Percentiles rank a stretch among this genome's conserved stretches.
phyloP scores from a whole-genome alignment of 2,113 vertebrate genomes.

The Aramus guarauna region DNA sequence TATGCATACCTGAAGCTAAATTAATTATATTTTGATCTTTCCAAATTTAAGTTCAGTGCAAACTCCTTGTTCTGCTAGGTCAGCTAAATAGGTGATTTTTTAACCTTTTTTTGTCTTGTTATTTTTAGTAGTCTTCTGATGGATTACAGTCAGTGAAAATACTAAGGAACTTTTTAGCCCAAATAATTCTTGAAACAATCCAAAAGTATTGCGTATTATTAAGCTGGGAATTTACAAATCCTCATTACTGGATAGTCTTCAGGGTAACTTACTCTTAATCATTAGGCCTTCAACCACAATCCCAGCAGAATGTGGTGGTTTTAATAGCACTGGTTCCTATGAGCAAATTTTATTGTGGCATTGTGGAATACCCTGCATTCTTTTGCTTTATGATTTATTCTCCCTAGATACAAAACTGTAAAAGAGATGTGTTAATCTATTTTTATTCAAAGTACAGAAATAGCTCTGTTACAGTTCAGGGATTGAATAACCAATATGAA shows the following conservation, averaged over 20 bases:
- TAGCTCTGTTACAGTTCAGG: slow-evolving; percentile 53
- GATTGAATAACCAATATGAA: slow-evolving; percentile 51
- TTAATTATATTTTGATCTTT: slow-evolving; percentile 57
- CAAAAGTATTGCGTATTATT: background rate
- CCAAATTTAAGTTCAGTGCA: slow-evolving; percentile 51
- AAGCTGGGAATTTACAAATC: slow-evolving; percentile 41
- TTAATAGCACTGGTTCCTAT: slow-evolving; percentile 44
- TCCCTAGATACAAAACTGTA: slow-evolving; percentile 57
- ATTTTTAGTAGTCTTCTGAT: slow-evolving; percentile 29
- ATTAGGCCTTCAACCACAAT: slow-evolving; percentile 48
- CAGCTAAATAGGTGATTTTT: slow-evolving; percentile 28
- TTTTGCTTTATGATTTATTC: slow-evolving; percentile 64
- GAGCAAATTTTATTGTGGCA: slow-evolving; percentile 50
- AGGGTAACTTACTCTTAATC: slow-evolving; percentile 39
- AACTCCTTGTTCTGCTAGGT: slow-evolving; percentile 13
- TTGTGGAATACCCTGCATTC: slow-evolving; percentile 56
- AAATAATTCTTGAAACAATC: background rate
- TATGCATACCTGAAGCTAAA: slow-evolving; percentile 27
- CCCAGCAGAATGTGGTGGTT: slow-evolving; percentile 42
- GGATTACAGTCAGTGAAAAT: background rate
- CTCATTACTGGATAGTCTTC: slow-evolving; percentile 33
- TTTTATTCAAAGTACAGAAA: slow-evolving; percentile 70
- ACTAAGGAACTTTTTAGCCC: background rate
- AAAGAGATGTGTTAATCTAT: slow-evolving; percentile 65
- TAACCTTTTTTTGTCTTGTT: background rate